Evolutionary conservation across 1,140 invertebrate genomes (phyloP), one percentile per base, ranked within the genome.

Genomic region (Lineus longissimus): DNA sequence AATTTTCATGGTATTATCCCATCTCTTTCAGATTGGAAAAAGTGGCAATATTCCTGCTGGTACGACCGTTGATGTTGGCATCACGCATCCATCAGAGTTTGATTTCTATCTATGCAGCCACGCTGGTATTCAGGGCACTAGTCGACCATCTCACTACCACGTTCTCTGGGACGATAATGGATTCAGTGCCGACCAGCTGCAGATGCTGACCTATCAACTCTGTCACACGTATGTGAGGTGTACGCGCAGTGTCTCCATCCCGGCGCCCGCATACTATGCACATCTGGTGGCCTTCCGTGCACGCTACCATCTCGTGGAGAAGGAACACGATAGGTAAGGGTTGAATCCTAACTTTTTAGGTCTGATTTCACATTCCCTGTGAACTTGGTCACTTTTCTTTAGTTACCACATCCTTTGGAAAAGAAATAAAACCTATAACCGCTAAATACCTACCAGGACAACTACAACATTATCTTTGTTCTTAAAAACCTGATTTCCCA

Each of bases 31-130:
- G 83, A 95, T 93, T 62, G 97, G 97, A 19, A 97, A 97, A 79
- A 96, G 93, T 65, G 96, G 95, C 43, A 99, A 99, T 84, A 99
- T 99, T 76, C 97, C 97, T 23, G 96, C 97, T 11, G 97, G 97
- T 59, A 99, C 97, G 41, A 99, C 97, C 1, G 97, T 99, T 29
- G 97, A 99, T 84, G 91, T 97, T 59, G 96, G 95, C 63, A 99
- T 99, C 75, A 99, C 97, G 29, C 97, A 99, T 86, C 97, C 97
- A 51, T 99, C 96, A 7, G 97, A 99, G 83, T 99, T 99, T 84
- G 97, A 99, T 83, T 99, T 99, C 83, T 99, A 98, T 82, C 85
- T 99, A n/a, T 99, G 97, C 86, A 97, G 94, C 82, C 97, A 99
- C 82, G 95, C 98, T 83, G 97, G 97, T 67, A 99, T 99, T 75